phyloP scores from a whole-genome alignment of 2,797 vertebrate species.

The Lutjanus campechanus region DNA sequence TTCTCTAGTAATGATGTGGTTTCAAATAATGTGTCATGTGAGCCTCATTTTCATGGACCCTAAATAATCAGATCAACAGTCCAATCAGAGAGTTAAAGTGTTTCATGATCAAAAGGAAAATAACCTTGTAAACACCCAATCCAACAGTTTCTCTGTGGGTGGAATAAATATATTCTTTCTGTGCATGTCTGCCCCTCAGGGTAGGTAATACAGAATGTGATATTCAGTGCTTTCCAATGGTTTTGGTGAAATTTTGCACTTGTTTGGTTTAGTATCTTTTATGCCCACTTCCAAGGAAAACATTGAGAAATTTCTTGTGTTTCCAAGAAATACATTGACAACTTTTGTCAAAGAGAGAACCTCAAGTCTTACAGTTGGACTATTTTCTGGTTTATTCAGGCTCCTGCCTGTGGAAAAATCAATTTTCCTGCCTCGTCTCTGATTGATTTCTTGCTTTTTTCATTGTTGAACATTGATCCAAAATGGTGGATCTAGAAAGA shows the following conservation, averaged over 20 bases:
- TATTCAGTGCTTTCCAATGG: not conserved
- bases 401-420: not conserved
- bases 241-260: too few species aligned
- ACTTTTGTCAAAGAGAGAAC: slow-evolving; percentile 1
- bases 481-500: not conserved
- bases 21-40: not conserved
- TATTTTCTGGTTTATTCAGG: not conserved
- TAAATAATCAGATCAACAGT: too few species aligned
- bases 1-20: not conserved
- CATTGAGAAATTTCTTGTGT: not conserved
- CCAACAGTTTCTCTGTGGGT: too few species aligned
- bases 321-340: not conserved
- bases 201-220: not conserved
- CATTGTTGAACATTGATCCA: not conserved
- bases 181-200: too few species aligned
- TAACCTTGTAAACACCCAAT: too few species aligned
- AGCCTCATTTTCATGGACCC: not conserved
- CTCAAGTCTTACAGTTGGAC: not conserved
- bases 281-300: not conserved
- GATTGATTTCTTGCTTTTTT: slow-evolving; percentile 8
- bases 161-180: too few species aligned
- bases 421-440: not conserved
- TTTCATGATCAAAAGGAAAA: too few species aligned
- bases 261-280: not conserved
- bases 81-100: too few species aligned